A percentile compares a stretch with the other conserved stretches of the same genome.
These are phyloP conservation scores for Lepetodrilus schrolli DNA, from an alignment of 2,888 invertebrate species.

Conservation along the genomic window DNA sequence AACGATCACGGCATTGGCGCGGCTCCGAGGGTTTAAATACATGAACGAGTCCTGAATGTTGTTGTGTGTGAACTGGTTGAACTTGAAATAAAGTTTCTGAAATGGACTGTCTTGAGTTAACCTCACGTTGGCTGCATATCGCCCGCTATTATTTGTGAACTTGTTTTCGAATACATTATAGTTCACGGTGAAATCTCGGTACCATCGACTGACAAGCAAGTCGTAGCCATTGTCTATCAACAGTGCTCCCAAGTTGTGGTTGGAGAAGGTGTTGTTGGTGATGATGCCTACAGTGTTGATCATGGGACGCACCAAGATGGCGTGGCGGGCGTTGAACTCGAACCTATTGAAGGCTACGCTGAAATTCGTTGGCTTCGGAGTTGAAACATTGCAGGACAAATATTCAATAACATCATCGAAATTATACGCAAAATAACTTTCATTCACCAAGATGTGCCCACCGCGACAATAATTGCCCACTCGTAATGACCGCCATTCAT, in stretches of 20 bases:
- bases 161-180: constrained; percentile 80
- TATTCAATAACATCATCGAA: constrained; percentile 86
- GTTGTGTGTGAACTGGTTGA: constrained; percentile 91
- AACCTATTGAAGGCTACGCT: constrained; percentile 72
- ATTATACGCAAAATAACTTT: constrained; percentile 92
- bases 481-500: constrained; percentile 89
- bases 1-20: constrained; percentile 93
- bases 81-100: constrained; percentile 88
- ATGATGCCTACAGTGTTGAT: constrained; percentile 73
- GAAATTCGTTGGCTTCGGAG: constrained; percentile 62
- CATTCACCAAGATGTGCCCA: constrained; percentile 82
- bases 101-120: constrained; percentile 89
- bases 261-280: constrained; percentile 89
- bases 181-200: constrained; percentile 66
- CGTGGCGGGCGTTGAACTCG: constrained; percentile 68
- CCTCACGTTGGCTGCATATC: constrained; percentile 90
- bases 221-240: constrained; percentile 85
- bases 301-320: constrained; percentile 69
- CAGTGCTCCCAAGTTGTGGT: constrained; percentile 87
- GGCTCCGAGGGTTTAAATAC: constrained; percentile 88
- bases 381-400: constrained; percentile 85
- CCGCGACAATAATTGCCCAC: constrained; percentile 92
- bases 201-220: constrained; percentile 69
- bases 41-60: constrained; percentile 89
- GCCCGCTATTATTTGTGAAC: constrained; percentile 90